phyloP scores from a whole-genome alignment of 1,140 invertebrate genomes.

The Drosophila ogumai region DNA sequence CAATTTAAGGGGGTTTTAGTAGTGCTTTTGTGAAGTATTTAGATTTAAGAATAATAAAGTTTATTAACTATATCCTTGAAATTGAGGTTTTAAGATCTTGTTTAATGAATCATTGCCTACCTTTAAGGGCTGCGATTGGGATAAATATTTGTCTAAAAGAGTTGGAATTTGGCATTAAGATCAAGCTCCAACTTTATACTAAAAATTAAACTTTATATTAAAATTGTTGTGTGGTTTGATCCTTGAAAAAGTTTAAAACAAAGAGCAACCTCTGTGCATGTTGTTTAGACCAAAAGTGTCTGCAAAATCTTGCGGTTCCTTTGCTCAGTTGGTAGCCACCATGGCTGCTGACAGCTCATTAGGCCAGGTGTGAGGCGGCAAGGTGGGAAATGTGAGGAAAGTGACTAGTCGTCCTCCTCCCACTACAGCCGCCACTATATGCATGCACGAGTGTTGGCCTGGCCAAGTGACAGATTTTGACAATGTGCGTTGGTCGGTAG shows the following conservation, averaged over 20 bases:
- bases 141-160: not conserved
- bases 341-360: constrained; percentile 59
- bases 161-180: not conserved
- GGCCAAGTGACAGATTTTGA: constrained; percentile 66
- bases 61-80: not conserved
- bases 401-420: not conserved
- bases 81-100: not conserved
- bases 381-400: constrained; percentile 19
- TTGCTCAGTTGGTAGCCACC: constrained; percentile 43
- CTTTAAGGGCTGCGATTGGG: not conserved
- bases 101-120: not conserved
- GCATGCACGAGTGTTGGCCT: constrained; percentile 24
- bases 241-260: not conserved
- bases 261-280: too few species aligned
- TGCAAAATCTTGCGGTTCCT: constrained; percentile 61
- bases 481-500: constrained; percentile 51
- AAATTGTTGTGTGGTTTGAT: not conserved
- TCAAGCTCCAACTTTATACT: not conserved
- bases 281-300: constrained; percentile 44
- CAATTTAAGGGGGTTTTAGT: not conserved
- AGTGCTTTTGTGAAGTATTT: not conserved
- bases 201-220: not conserved
- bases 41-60: too few species aligned
- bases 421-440: constrained; percentile 3
- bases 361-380: constrained; percentile 39